A percentile compares a stretch with the other conserved stretches of the same genome.
phyloP scores from a whole-genome alignment of 1,140 invertebrate genomes.

The Lucilia sericata region DNA sequence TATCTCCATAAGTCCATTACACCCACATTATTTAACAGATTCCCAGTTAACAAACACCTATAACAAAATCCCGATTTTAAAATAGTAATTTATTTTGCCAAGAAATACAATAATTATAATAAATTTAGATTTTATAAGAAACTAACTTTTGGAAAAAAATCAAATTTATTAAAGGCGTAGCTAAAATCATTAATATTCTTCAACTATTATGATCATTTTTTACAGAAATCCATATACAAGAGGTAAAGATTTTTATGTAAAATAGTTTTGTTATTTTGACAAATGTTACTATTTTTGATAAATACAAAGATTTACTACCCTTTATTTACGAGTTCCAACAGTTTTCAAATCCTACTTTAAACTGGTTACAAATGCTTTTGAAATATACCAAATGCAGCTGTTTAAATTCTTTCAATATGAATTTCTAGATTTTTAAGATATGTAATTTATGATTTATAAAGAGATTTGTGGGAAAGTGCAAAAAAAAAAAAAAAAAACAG shows the following conservation, averaged over 20 bases:
- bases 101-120: no score
- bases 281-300: background rate
- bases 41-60: no score
- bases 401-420: slow-evolving; percentile 12
- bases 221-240: background rate
- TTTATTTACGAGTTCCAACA: background rate
- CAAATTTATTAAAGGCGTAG: background rate
- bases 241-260: background rate
- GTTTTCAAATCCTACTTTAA: slow-evolving; percentile 6
- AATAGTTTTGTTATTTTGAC: slow-evolving; percentile 6
- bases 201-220: slow-evolving; percentile 7
- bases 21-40: no score
- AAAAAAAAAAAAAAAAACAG: background rate
- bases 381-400: background rate
- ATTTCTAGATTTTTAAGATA: background rate
- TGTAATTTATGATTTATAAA: background rate
- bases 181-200: background rate
- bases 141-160: no score
- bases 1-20: no score
- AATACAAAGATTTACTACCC: background rate
- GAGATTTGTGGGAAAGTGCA: slow-evolving; percentile 20
- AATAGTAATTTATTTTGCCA: no score
- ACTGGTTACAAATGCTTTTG: background rate
- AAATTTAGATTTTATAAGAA: no score
- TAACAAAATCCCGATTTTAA: no score